Evolutionary conservation across 2,888 invertebrate genomes (phyloP).

Genomic region (Rugalucina vietnamica): DNA sequence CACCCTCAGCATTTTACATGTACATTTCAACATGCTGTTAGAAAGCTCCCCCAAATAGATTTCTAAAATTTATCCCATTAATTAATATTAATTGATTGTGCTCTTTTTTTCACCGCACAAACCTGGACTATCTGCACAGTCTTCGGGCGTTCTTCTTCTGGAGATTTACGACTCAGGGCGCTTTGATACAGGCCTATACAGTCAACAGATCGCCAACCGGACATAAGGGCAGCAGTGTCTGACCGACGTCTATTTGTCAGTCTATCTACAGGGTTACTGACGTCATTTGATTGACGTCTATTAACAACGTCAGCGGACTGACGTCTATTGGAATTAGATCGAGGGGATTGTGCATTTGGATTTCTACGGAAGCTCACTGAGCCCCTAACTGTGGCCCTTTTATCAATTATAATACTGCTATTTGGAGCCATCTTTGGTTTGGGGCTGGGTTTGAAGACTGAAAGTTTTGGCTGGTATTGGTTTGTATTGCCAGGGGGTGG

Average conservation of each 20-base stretch:
- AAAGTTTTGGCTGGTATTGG: constrained; percentile 21
- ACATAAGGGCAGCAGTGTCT: constrained; percentile 31
- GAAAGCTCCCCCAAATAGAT: too few species aligned
- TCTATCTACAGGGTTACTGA: too few species aligned
- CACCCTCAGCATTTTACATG: too few species aligned
- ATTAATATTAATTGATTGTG: too few species aligned
- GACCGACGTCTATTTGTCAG: background rate
- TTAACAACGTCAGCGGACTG: background rate
- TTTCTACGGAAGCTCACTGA: constrained; percentile 8
- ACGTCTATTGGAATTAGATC: background rate
- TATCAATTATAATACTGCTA: background rate
- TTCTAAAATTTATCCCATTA: too few species aligned
- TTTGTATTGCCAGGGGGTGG: constrained; percentile 69
- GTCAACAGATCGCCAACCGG: constrained; percentile 64
- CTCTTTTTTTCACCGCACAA: background rate
- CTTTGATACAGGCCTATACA: constrained; percentile 55
- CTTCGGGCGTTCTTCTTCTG: background rate
- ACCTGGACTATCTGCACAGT: constrained; percentile 2
- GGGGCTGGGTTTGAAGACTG: constrained; percentile 46
- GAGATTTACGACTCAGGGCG: constrained; percentile 31
- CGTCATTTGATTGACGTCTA: background rate
- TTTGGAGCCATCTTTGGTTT: background rate
- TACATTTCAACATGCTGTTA: too few species aligned
- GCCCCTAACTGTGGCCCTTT: background rate
- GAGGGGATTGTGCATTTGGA: background rate